phyloP scores from a whole-genome alignment of 2,113 vertebrate species.

The Brachyhypopomus gauderio region DNA sequence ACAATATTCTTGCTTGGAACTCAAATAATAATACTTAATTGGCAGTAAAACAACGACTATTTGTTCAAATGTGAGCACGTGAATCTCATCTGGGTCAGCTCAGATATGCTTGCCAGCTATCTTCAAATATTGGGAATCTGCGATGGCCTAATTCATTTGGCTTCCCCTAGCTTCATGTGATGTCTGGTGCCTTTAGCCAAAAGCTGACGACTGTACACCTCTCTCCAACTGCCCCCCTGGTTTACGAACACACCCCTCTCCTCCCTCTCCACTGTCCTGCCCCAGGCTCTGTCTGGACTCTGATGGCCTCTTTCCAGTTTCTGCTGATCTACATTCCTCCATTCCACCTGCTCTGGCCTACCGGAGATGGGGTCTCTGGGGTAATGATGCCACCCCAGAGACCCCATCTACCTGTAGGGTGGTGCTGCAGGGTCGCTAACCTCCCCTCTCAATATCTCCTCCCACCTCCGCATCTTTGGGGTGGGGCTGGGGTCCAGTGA shows the following conservation, averaged over 20 bases:
- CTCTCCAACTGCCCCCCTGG: neutral
- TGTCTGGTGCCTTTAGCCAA: slow-evolving; percentile 14
- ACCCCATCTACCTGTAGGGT: slow-evolving; percentile 24
- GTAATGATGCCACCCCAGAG: slow-evolving; percentile 15
- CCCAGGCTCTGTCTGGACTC: neutral
- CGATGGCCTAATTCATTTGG: neutral
- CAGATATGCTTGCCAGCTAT: neutral
- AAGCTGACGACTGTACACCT: slow-evolving; percentile 4
- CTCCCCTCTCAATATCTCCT: slow-evolving; percentile 10
- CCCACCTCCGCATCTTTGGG: neutral
- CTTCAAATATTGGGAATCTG: neutral
- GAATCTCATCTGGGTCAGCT: neutral
- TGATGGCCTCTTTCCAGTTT: neutral
- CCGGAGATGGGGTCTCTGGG: neutral
- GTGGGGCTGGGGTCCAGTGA: neutral
- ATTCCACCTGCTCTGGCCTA: neutral
- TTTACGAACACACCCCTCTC: slow-evolving; percentile 20
- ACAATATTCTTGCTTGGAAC: no score
- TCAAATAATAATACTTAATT: neutral
- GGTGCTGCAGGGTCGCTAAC: slow-evolving; percentile 38
- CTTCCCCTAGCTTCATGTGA: slow-evolving; percentile 7
- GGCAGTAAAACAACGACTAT: neutral
- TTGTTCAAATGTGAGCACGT: neutral
- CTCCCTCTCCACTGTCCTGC: neutral
- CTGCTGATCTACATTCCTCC: neutral